Evolutionary conservation across 2,888 invertebrate species (phyloP).

Genomic region (Eilema depressum): DNA sequence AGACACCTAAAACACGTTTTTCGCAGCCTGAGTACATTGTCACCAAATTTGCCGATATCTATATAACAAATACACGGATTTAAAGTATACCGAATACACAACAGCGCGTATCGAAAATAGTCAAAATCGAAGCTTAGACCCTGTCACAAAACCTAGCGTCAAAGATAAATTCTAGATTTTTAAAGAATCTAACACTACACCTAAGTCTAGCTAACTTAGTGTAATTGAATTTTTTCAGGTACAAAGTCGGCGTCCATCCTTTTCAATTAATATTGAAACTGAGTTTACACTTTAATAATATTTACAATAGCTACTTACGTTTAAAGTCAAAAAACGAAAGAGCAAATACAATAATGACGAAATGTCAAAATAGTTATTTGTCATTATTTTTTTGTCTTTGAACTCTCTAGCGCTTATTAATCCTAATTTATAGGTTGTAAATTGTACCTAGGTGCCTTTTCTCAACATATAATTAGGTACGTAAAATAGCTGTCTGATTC

Average conservation of each 20-base stretch:
- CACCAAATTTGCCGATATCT: too few species aligned
- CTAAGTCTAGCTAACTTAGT: conserved; percentile 80
- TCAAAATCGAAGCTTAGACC: conserved; percentile 74
- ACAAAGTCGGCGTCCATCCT: conserved; percentile 79
- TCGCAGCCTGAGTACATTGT: too few species aligned
- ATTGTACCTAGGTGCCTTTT: conserved; percentile 82
- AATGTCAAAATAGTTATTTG: conserved; percentile 15
- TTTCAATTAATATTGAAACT: conserved; percentile 52
- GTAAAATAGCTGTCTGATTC: conserved; percentile 37
- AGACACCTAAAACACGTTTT: too few species aligned
- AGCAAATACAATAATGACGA: conserved; percentile 13
- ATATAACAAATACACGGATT: conserved; percentile 35
- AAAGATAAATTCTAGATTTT: conserved; percentile 79
- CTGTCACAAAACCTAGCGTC: conserved; percentile 83
- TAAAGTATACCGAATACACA: conserved; percentile 20
- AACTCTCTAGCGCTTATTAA: conserved; percentile 36
- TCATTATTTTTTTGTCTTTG: conserved; percentile 46
- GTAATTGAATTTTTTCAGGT: conserved; percentile 85
- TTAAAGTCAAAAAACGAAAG: conserved; percentile 56
- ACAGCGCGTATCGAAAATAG: conserved; percentile 37
- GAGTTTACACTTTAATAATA: conserved; percentile 62
- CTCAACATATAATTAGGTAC: conserved; percentile 49
- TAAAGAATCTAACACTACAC: conserved; percentile 75
- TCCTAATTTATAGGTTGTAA: conserved; percentile 52
- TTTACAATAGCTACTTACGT: conserved; percentile 67